Conservation (phyloP, 2,888 invertebrate species). For the Gandaritis pyraliata region DNA sequence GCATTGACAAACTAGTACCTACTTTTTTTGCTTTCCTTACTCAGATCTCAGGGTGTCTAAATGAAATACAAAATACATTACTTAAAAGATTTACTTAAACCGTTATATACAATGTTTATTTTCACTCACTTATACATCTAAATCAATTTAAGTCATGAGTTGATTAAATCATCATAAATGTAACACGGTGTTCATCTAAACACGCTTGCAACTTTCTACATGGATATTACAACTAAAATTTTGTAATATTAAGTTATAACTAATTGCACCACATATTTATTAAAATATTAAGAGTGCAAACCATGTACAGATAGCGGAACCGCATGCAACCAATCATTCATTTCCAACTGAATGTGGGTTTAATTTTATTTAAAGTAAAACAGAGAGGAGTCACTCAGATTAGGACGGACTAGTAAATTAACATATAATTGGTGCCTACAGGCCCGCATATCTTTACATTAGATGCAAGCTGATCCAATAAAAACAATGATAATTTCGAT, state of each 20-base stretch:
- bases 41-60: constrained; percentile 82
- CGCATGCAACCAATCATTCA: constrained; percentile 39
- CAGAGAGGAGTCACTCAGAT: constrained; percentile 32
- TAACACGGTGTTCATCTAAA: constrained; percentile 70
- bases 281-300: constrained; percentile 44
- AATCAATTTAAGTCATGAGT: constrained; percentile 79
- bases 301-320: constrained; percentile 39
- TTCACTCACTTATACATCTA: constrained; percentile 80
- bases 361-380: constrained; percentile 36
- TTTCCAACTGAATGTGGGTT: constrained; percentile 22
- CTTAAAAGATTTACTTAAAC: constrained; percentile 83
- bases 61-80: constrained; percentile 78
- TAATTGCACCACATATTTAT: constrained; percentile 69
- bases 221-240: constrained; percentile 60
- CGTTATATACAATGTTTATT: constrained; percentile 80
- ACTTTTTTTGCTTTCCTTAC: constrained; percentile 33
- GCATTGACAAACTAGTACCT: constrained; percentile 39
- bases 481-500: constrained; percentile 54
- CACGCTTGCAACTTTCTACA: constrained; percentile 65
- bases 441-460: constrained; percentile 29
- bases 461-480: constrained; percentile 36
- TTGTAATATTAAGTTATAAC: constrained; percentile 60
- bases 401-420: constrained; percentile 45
- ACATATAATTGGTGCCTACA: constrained; percentile 31
- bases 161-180: constrained; percentile 80